phyloP scores from a whole-genome alignment of 2,888 invertebrate species.

The Dryocosmus kuriphilus region DNA sequence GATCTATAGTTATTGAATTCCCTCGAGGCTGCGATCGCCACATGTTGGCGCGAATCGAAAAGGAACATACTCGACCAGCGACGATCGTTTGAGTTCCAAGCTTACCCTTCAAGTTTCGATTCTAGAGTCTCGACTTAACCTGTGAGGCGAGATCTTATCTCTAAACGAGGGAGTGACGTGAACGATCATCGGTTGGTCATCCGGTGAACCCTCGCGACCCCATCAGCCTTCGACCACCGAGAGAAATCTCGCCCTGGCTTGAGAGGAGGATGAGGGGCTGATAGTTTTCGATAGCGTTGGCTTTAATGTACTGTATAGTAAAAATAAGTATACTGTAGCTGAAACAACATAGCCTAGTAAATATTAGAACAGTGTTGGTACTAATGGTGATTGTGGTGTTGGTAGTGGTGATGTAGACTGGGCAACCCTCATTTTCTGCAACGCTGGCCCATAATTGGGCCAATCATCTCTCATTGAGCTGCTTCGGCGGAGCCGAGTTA shows the following conservation, averaged over 20 bases:
- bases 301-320: background rate
- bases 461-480: conserved; percentile 70
- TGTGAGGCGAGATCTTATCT: conserved; percentile 65
- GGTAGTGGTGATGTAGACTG: background rate
- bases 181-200: conserved; percentile 67
- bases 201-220: conserved; percentile 63
- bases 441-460: conserved; percentile 70
- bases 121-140: conserved; percentile 45
- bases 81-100: conserved; percentile 22
- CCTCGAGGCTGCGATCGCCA: conserved; percentile 60
- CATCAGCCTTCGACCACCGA: conserved; percentile 56
- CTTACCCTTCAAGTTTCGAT: background rate
- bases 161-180: conserved; percentile 66
- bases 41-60: conserved; percentile 52
- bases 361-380: background rate
- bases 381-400: background rate
- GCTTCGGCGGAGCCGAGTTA: conserved; percentile 52
- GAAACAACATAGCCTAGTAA: background rate
- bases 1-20: conserved; percentile 72
- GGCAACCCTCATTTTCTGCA: conserved; percentile 68
- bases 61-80: conserved; percentile 49
- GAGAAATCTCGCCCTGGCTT: conserved; percentile 55
- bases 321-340: background rate
- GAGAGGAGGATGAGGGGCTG: conserved; percentile 44
- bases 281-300: background rate